Percentiles rank a stretch among this genome's conserved stretches.
These are phyloP conservation scores for Lepidonotus clava DNA, from an alignment of 2,888 invertebrate species.

Conservation along the genomic window DNA sequence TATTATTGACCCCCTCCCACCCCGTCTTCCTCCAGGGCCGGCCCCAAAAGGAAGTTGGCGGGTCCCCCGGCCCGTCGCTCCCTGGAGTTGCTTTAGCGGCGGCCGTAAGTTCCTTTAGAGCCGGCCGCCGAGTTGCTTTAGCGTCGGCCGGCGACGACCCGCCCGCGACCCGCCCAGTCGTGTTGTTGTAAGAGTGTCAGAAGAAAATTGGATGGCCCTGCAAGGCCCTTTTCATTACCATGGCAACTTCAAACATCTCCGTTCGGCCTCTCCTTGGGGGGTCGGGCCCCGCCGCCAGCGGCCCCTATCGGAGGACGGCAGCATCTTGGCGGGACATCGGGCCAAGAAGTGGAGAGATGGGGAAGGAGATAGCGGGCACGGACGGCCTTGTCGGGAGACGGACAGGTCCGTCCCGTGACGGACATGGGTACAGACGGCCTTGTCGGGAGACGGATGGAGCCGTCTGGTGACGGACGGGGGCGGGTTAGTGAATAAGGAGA, in stretches of 20 bases:
- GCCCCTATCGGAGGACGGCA: constrained; percentile 19
- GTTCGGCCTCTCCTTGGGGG: not conserved
- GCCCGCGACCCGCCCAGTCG: too few relatives aligned
- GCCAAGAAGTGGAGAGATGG: not conserved
- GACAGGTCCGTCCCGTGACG: too few relatives aligned
- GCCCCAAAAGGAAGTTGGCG: not conserved
- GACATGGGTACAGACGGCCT: not conserved
- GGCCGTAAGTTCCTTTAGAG: not conserved
- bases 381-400: not conserved
- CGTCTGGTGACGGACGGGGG: too few relatives aligned
- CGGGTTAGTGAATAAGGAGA: too few relatives aligned
- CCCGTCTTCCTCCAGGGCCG: not conserved
- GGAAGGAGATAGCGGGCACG: not conserved
- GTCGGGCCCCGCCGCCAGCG: not conserved
- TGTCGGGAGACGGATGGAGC: not conserved
- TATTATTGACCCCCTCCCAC: constrained; percentile 18
- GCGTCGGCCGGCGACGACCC: too few relatives aligned
- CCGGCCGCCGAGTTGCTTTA: too few relatives aligned
- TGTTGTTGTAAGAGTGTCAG: constrained; percentile 45
- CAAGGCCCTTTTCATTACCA: constrained; percentile 46
- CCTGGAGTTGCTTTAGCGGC: not conserved
- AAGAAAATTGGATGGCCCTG: constrained; percentile 43
- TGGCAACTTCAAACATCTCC: constrained; percentile 45
- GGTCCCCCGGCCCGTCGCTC: not conserved
- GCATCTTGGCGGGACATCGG: constrained; percentile 46